Evolutionary conservation across 2,113 vertebrate species (phyloP).

Genomic region (Dolichallabes microphthalmus): DNA sequence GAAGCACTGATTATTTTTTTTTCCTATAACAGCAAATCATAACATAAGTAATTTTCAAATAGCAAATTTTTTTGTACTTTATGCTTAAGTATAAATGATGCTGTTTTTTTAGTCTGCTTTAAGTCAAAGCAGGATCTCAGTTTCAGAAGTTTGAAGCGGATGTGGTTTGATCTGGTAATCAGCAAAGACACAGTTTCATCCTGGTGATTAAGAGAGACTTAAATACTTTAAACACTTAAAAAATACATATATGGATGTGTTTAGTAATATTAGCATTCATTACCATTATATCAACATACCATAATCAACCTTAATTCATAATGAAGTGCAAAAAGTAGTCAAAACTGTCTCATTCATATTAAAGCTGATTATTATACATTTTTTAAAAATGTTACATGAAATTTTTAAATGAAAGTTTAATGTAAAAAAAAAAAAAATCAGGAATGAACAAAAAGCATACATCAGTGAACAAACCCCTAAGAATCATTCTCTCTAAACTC

Average conservation of each 20-base stretch:
- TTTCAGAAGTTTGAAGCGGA: constrained; percentile 11
- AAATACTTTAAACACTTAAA: not conserved
- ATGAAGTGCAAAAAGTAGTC: not conserved
- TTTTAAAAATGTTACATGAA: no score
- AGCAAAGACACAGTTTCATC: constrained; percentile 9
- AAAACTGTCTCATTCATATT: not conserved
- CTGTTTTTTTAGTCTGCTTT: not conserved
- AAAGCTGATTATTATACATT: not conserved
- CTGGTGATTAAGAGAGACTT: constrained; percentile 2
- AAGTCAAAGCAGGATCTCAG: constrained; percentile 14
- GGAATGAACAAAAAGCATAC: not conserved
- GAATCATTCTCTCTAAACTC: not conserved
- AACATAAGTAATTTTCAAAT: not conserved
- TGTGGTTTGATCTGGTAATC: constrained; percentile 23
- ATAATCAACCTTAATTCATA: not conserved
- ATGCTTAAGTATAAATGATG: not conserved
- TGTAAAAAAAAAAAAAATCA: not conserved
- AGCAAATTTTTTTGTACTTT: not conserved
- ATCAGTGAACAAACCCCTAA: not conserved
- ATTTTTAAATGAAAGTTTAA: no score
- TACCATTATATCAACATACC: no score
- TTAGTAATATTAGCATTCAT: not conserved
- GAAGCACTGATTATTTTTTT: no score
- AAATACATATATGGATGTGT: not conserved
- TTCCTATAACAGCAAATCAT: not conserved